Evolutionary conservation across 2,797 vertebrate species (phyloP).

Genomic region (Acridotheres tristis): DNA sequence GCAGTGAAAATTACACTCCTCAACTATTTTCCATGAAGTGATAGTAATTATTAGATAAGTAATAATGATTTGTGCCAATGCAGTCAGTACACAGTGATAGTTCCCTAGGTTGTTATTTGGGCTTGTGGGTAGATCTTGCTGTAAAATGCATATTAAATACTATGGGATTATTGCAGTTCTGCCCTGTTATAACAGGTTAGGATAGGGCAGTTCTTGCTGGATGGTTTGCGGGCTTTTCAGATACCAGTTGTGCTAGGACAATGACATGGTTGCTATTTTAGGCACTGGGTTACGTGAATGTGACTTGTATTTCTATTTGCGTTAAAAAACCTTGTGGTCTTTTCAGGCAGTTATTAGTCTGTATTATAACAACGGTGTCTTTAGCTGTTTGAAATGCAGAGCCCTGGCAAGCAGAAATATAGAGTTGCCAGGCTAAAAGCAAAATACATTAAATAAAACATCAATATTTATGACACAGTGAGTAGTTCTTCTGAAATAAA

Average conservation of each 20-base stretch:
- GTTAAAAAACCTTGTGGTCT: conserved; percentile 27
- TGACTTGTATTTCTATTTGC: conserved; percentile 63
- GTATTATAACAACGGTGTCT: conserved; percentile 6
- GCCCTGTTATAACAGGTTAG: conserved; percentile 66
- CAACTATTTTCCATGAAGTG: conserved; percentile 33
- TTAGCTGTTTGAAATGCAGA: conserved; percentile 24
- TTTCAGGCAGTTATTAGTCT: conserved; percentile 46
- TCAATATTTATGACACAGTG: conserved; percentile 50
- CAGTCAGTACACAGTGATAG: conserved; percentile 51
- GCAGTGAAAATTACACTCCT: conserved; percentile 32
- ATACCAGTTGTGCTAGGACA: conserved; percentile 57
- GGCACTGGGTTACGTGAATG: conserved; percentile 55
- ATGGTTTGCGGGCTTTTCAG: conserved; percentile 63
- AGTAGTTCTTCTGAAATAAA: conserved; percentile 38
- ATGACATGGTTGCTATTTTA: conserved; percentile 57
- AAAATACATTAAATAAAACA: conserved; percentile 44
- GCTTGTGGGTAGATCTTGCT: conserved; percentile 55
- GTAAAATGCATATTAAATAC: conserved; percentile 50
- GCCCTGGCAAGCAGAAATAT: not conserved
- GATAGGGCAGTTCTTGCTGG: conserved; percentile 62
- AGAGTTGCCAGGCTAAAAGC: conserved; percentile 6
- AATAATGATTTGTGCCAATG: conserved; percentile 60
- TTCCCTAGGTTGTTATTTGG: conserved; percentile 56
- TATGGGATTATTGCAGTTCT: conserved; percentile 62
- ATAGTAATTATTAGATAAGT: conserved; percentile 64